Evolutionary conservation across 2,797 vertebrate species (phyloP), one percentile per base, ranked within the genome.

Genomic region (Gymnoscopelus microlampas): DNA sequence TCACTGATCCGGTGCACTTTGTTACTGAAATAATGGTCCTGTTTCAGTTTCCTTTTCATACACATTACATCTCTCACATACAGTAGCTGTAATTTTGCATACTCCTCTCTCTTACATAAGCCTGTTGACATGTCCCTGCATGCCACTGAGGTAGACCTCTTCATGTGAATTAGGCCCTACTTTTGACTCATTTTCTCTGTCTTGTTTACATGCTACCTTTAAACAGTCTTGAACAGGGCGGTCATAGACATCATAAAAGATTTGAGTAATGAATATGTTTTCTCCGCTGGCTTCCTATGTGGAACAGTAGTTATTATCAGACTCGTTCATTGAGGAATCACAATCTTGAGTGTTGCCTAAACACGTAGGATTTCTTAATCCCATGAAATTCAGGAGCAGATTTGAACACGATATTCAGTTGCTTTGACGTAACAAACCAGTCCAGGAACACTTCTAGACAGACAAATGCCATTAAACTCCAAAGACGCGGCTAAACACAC

Each of bases 401-500:
- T 86, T 80, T 73, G 70, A 81, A 89, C 64, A 81, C 69, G 72
- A 86, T 85, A 75, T 74, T 68, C 53, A 71, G 74, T 80, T 53
- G 54, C 61, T 60, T 58, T 64, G 56, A 66, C 55, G 53, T 77
- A 63, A 74, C 61, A 68, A 81, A 75, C 60, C 23, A 56, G 60
- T 53, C 9, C 79, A 74, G 73, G 62, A 80, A 77, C 44, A 70
- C 67, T 84, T 83, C 76, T 85, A 90, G 86, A 90, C 88, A 91
- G 84, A 88, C 84, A 74, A 80, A 87, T 76, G 68, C 76, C 79
- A 87, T 85, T 88, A 84, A 86, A 88, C 79, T 85, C 87, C 77
- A 87, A 86, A 90, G 89, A 88, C 88, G 29, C 48, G 23, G 83
- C 76, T 86, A 86, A 87, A 86, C 86, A 82, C 86, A 82, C 87